These are phyloP conservation scores for Hypomecis punctinalis DNA, from an alignment of 2,888 invertebrate genomes.

Conservation along the genomic window DNA sequence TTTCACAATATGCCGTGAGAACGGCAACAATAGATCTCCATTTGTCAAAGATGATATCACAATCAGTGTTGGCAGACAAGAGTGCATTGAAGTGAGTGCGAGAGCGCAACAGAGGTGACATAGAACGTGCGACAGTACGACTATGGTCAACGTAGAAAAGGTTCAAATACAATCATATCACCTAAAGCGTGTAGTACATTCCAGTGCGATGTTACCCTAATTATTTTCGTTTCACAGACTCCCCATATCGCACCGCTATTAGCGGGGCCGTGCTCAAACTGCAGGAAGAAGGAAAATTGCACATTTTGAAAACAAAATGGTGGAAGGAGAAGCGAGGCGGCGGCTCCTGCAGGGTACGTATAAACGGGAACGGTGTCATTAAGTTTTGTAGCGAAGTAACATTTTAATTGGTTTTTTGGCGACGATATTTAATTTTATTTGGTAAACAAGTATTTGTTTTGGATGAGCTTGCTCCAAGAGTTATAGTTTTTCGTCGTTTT, in stretches of 20 bases:
- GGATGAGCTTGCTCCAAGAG: no score
- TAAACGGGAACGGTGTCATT: constrained; percentile 42
- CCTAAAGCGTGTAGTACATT: not conserved
- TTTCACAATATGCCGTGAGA: no score
- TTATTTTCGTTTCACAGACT: constrained; percentile 85
- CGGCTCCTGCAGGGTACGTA: constrained; percentile 91
- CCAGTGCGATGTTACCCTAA: constrained; percentile 3
- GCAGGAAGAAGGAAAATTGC: constrained; percentile 97
- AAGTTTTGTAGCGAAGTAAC: constrained; percentile 35
- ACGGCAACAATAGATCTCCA: no score
- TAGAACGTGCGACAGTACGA: no score
- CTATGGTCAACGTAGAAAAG: no score
- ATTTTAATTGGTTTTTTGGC: constrained; percentile 37
- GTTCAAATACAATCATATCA: not conserved
- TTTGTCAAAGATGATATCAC: no score
- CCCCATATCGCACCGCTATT: constrained; percentile 96
- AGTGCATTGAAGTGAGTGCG: no score
- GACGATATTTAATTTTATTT: constrained; percentile 29
- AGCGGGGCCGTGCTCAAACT: constrained; percentile 97
- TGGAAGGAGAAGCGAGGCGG: constrained; percentile 98
- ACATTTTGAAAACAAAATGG: constrained; percentile 97
- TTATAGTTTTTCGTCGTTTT: no score
- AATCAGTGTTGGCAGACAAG: no score
- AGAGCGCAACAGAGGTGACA: no score
- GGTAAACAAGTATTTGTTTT: constrained; percentile 20